These are phyloP conservation scores for Danio aesculapii DNA, from an alignment of 2,797 vertebrate genomes.

Conservation along the genomic window DNA sequence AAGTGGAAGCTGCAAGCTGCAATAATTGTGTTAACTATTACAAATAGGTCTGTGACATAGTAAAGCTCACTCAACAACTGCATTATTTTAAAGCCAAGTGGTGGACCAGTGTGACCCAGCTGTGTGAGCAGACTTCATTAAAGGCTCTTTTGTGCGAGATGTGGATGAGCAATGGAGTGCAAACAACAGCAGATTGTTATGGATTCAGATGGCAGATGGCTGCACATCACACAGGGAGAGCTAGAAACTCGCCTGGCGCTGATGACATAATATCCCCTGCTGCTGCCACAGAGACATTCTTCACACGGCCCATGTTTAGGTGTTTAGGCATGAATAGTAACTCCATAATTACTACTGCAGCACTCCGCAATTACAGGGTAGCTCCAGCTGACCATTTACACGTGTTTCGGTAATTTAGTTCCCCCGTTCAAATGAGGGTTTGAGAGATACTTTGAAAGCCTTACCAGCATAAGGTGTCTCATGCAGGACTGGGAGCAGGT, in stretches of 20 bases:
- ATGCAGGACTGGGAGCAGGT: constrained; percentile 96
- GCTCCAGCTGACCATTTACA: constrained; percentile 4
- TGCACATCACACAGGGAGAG: constrained; percentile 63
- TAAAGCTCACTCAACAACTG: constrained; percentile 21
- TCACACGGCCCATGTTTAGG: constrained; percentile 7
- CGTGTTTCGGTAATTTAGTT: constrained; percentile 28
- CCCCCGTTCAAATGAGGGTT: background rate
- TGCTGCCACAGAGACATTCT: constrained; percentile 1
- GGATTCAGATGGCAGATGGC: constrained; percentile 67
- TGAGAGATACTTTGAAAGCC: constrained; percentile 71
- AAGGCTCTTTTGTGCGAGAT: constrained; percentile 44
- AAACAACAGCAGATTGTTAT: constrained; percentile 68
- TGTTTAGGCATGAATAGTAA: constrained; percentile 12
- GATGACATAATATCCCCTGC: constrained; percentile 18
- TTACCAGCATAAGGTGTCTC: constrained; percentile 90
- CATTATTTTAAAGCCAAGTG: constrained; percentile 52
- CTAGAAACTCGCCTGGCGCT: constrained; percentile 34
- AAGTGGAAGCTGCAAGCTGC: no score
- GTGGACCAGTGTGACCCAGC: constrained; percentile 62
- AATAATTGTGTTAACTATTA: background rate
- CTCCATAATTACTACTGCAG: constrained; percentile 15
- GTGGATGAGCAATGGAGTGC: constrained; percentile 55
- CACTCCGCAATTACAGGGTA: background rate
- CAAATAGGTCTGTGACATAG: background rate
- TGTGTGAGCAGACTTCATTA: constrained; percentile 56